These are phyloP conservation scores for Himalopsyche tibetana DNA, from an alignment of 2,888 invertebrate genomes.

Conservation along the genomic window DNA sequence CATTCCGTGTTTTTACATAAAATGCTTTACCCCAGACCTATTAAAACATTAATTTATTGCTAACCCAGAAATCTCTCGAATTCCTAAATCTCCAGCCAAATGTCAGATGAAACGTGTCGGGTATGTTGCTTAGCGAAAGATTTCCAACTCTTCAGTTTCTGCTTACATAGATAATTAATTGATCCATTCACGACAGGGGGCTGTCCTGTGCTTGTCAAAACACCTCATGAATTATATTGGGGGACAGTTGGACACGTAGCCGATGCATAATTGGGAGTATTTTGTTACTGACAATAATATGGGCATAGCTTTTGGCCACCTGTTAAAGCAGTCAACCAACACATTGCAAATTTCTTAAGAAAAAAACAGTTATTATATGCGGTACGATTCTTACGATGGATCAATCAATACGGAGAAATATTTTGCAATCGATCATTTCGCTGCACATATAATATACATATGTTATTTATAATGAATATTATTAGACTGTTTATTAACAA, in stretches of 20 bases:
- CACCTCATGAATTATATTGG: constrained; percentile 49
- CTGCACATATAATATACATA: no score
- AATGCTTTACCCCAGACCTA: background rate
- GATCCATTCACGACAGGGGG: constrained; percentile 4
- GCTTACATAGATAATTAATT: background rate
- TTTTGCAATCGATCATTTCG: no score
- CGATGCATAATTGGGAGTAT: background rate
- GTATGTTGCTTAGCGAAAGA: background rate
- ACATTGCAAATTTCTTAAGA: background rate
- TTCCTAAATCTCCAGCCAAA: constrained; percentile 23
- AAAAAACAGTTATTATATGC: background rate
- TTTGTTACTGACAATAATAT: background rate
- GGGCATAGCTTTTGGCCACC: background rate
- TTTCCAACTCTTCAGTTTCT: background rate
- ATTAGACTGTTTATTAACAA: no score
- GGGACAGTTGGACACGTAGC: constrained; percentile 45
- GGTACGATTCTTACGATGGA: no score
- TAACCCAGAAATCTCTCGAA: background rate
- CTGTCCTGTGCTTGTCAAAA: constrained; percentile 48
- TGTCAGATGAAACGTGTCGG: constrained; percentile 8
- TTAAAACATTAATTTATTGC: constrained; percentile 27
- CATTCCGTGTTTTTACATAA: background rate
- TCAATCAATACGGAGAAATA: no score
- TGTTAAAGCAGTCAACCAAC: background rate
- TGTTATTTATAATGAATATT: no score